Percentiles rank a stretch among this genome's conserved stretches.
phyloP scores from a whole-genome alignment of 2,888 invertebrate species.

The Mamestra brassicae region DNA sequence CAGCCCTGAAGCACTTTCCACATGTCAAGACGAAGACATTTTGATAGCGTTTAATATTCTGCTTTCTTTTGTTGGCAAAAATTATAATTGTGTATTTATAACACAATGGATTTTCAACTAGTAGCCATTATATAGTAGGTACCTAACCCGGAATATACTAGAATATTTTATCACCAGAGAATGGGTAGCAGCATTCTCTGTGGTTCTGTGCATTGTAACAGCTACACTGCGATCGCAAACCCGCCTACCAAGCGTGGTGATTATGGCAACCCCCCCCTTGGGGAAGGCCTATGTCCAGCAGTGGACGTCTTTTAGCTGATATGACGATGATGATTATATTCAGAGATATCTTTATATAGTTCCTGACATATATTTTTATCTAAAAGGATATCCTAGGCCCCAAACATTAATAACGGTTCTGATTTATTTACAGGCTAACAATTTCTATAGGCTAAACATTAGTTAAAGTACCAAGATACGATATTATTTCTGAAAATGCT shows the following conservation, averaged over 20 bases:
- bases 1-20: conserved; percentile 18
- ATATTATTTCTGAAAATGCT: conserved; percentile 69
- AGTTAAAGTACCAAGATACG: conserved; percentile 68
- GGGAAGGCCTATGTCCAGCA: too few species aligned
- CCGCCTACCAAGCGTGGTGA: too few species aligned
- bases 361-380: conserved; percentile 4
- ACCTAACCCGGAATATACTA: background rate
- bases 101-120: background rate
- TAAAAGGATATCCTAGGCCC: conserved; percentile 59
- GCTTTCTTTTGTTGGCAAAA: conserved; percentile 10
- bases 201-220: too few species aligned
- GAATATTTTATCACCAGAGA: too few species aligned
- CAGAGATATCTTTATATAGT: background rate
- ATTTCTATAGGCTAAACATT: conserved; percentile 66
- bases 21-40: conserved; percentile 22
- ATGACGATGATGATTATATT: background rate
- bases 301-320: too few species aligned
- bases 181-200: too few species aligned
- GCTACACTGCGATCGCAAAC: too few species aligned
- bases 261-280: too few species aligned
- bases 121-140: background rate
- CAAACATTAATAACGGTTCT: conserved; percentile 73
- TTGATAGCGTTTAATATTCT: conserved; percentile 27
- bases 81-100: background rate
- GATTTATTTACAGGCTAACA: conserved; percentile 74